Percentiles rank a stretch among this genome's conserved stretches.
phyloP scores from a whole-genome alignment of 2,888 invertebrate species.

The Sinotaia quadrata region DNA sequence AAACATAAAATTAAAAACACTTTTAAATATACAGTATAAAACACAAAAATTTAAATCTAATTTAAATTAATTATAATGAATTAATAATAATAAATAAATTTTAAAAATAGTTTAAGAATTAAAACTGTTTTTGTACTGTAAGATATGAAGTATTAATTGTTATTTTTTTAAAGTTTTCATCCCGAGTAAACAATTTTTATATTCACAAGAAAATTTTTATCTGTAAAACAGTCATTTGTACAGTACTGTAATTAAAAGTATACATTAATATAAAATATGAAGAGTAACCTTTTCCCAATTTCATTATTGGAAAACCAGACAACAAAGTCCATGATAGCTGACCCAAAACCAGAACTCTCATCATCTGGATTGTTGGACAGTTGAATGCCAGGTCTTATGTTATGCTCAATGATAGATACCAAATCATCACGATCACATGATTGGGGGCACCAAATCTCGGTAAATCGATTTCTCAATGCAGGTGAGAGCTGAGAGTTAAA shows the following conservation, averaged over 20 bases:
- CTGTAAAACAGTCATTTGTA: background rate
- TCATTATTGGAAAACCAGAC: constrained; percentile 83
- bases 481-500: constrained; percentile 93
- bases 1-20: too few species aligned
- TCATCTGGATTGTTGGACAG: constrained; percentile 75
- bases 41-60: too few species aligned
- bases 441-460: constrained; percentile 96
- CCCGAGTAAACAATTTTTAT: too few species aligned
- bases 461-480: constrained; percentile 95
- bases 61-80: too few species aligned
- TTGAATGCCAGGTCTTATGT: constrained; percentile 77
- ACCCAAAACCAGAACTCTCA: constrained; percentile 75
- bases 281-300: constrained; percentile 77
- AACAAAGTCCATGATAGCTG: constrained; percentile 84
- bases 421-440: constrained; percentile 79
- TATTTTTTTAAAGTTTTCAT: background rate
- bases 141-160: too few species aligned
- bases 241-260: too few species aligned
- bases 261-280: background rate
- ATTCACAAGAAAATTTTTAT: background rate
- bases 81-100: too few species aligned
- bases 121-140: too few species aligned
- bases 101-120: too few species aligned
- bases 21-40: too few species aligned
- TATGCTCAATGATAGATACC: constrained; percentile 85